These are phyloP conservation scores for Sarcophaga caerulescens DNA, from an alignment of 2,888 invertebrate species.

Conservation along the genomic window DNA sequence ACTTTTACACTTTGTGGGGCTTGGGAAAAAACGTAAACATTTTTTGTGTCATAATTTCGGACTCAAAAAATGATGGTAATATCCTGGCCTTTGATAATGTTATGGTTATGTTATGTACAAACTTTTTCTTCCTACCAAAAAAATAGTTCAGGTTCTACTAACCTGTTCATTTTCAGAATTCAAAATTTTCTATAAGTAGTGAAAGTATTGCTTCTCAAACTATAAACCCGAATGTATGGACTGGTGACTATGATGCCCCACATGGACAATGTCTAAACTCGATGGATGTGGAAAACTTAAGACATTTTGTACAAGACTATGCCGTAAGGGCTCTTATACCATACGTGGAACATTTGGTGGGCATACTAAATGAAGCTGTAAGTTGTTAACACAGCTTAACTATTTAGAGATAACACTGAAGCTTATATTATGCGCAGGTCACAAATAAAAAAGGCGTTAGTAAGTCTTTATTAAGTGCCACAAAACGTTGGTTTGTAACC, in stretches of 20 bases:
- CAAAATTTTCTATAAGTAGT: conserved; percentile 82
- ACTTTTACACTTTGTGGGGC: too few relatives aligned
- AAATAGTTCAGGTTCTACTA: too few relatives aligned
- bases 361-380: conserved; percentile 88
- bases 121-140: too few relatives aligned
- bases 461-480: conserved; percentile 95
- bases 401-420: not conserved
- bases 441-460: conserved; percentile 95
- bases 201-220: conserved; percentile 83
- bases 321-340: conserved; percentile 92
- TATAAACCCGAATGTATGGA: conserved; percentile 84
- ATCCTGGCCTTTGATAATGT: not conserved
- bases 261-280: conserved; percentile 90
- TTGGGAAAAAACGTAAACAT: too few relatives aligned
- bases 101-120: too few relatives aligned
- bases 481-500: conserved; percentile 97
- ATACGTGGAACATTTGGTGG: conserved; percentile 94
- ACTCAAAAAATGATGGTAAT: too few relatives aligned
- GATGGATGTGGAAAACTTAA: conserved; percentile 92
- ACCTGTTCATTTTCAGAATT: conserved; percentile 73
- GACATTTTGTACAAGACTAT: conserved; percentile 93
- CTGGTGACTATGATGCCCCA: conserved; percentile 82
- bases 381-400: conserved; percentile 81
- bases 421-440: conserved; percentile 81
- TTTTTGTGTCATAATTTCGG: too few relatives aligned